Base-by-base conservation (phyloP, 1,140 invertebrate species). In the Cheumatopsyche charites region DNA sequence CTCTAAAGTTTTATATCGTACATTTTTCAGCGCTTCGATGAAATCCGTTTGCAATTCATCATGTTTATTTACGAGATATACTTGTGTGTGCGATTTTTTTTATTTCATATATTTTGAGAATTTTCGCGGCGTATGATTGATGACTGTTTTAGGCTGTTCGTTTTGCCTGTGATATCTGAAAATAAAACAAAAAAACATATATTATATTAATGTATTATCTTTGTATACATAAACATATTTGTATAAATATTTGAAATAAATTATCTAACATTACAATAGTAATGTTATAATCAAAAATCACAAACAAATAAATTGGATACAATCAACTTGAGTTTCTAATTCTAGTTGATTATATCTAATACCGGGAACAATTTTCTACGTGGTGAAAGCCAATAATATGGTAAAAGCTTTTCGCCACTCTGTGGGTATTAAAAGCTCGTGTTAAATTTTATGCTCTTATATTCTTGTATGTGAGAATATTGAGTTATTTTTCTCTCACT, bases 41-140 rank as follows among this genome's bases (percentile, higher is more conserved):
- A 58, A 23, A 23, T 58, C 25, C 23, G 11, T 25, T 13, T 23
- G 55, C 55, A 58, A 58, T 26, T 58, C 23, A 21, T 58, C 55
- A 58, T 58, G 55, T 58, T 58, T 58, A 58, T 58, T 58, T 58
- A 58, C 25, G 55, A 17, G 55, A 25, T 58, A 9, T 52, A 19
- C 49, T n/a, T n/a, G 55, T 58, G 21, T 25, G 21, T 23, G 21
- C 55, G 23, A 25, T 23, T 58, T 1, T 36, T 36, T 36, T 36
- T 36, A 36, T 36, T 36, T 36, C 9, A 36, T 36, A 36, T 36
- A 36, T 36, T 36, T 36, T 58, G 23, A 58, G 55, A 58, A 1
- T 23, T 58, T 58, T 58, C 55, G 55, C 19, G 7, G 6, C 17
- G 17, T 23, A 25, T 58, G 55, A 58, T 58, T 58, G 55, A 58